A percentile compares a stretch with the other conserved stretches of the same genome.
Evolutionary conservation across 2,113 vertebrate species (phyloP).

Genomic region (Paramisgurnus dabryanus): DNA sequence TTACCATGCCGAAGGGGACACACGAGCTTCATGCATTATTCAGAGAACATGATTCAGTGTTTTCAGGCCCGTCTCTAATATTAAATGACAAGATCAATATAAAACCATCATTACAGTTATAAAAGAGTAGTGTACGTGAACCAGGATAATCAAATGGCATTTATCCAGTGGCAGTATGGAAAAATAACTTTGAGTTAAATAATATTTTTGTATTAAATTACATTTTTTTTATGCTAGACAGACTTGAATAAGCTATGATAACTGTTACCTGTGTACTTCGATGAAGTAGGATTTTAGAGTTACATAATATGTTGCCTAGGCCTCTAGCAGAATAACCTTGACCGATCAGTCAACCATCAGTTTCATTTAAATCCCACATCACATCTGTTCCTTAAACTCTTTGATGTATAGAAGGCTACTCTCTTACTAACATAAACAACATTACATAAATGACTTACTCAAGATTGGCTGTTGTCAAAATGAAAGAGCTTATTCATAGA

Average conservation of each 20-base stretch:
- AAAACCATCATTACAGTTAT: neutral
- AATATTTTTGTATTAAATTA: neutral
- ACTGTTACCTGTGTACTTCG: neutral
- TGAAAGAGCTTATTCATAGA: neutral
- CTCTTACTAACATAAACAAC: neutral
- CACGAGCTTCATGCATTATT: constrained; percentile 35
- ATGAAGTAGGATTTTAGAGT: neutral
- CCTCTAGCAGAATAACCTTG: constrained; percentile 24
- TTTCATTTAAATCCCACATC: neutral
- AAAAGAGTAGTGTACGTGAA: neutral
- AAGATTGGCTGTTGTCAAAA: neutral
- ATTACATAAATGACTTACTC: neutral
- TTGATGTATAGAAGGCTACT: neutral
- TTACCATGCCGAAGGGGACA: constrained; percentile 14
- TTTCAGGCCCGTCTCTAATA: constrained; percentile 33
- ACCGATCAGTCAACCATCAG: constrained; percentile 6
- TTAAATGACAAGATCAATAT: constrained; percentile 31
- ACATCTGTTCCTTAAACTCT: neutral
- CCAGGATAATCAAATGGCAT: neutral
- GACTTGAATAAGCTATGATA: neutral
- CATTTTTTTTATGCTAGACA: neutral
- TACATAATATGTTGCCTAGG: neutral
- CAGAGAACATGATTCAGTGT: constrained; percentile 14
- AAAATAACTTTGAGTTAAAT: neutral
- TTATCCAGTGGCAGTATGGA: neutral